phyloP scores from a whole-genome alignment of 1,140 invertebrate species.

The Diploscapter pachys region DNA sequence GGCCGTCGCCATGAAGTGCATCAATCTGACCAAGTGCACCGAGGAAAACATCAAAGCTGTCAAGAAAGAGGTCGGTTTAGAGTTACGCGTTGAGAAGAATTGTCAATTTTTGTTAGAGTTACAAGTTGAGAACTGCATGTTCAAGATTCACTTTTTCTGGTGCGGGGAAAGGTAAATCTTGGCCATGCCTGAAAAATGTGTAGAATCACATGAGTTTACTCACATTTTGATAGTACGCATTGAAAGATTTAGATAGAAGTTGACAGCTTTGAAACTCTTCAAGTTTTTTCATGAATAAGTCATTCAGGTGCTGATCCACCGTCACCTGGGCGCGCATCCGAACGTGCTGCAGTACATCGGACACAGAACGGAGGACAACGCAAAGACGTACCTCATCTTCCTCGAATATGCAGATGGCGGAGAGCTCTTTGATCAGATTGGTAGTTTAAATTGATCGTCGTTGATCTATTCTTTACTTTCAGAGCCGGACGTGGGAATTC shows the following conservation, averaged over 20 bases:
- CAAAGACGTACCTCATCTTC: constrained; percentile 14
- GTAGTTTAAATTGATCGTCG: background rate
- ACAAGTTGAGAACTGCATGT: no score
- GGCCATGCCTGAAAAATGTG: no score
- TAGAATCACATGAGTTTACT: background rate
- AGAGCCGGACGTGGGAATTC: constrained; percentile 32
- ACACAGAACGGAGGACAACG: constrained; percentile 1
- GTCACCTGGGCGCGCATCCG: background rate
- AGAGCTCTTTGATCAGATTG: constrained; percentile 35
- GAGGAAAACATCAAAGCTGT: background rate
- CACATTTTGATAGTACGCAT: background rate
- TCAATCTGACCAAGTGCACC: background rate
- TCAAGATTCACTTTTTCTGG: no score
- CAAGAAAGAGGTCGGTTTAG: constrained; percentile 10
- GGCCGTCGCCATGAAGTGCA: constrained; percentile 14
- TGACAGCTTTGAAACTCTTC: background rate
- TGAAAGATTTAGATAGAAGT: background rate
- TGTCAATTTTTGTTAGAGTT: no score
- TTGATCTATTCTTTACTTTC: background rate
- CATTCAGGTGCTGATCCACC: constrained; percentile 12
- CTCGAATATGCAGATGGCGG: constrained; percentile 35
- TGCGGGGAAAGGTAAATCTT: no score
- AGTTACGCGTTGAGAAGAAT: no score
- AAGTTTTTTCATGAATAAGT: no score
- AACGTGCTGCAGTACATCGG: background rate